Conservation (phyloP, 1,140 invertebrate genomes). For the Orius laevigatus region DNA sequence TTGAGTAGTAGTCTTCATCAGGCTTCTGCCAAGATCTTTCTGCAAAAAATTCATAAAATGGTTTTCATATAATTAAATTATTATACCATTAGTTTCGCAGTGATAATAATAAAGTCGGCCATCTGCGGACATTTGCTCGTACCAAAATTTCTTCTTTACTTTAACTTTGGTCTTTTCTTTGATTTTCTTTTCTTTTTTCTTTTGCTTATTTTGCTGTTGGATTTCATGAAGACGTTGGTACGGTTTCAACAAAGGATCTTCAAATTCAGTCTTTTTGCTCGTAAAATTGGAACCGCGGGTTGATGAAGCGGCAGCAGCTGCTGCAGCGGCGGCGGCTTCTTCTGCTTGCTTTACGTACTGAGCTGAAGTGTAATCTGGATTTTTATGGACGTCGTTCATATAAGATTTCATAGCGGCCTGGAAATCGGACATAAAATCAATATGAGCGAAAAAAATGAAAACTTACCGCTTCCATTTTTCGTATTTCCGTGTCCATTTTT, state of each 20-base stretch:
- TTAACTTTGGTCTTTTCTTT: constrained; percentile 22
- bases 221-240: constrained; percentile 25
- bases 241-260: constrained; percentile 21
- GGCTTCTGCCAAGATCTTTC: constrained; percentile 48
- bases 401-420: constrained; percentile 67
- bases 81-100: constrained; percentile 53
- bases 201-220: constrained; percentile 27
- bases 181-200: constrained; percentile 24
- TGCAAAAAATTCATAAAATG: constrained; percentile 20
- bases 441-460: neutral
- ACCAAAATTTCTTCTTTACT: constrained; percentile 38
- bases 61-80: neutral
- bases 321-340: neutral
- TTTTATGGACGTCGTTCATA: constrained; percentile 54
- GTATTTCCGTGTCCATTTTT: constrained; percentile 62
- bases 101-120: constrained; percentile 69
- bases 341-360: neutral
- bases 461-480: constrained; percentile 68
- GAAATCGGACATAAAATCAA: constrained; percentile 11
- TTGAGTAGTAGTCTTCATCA: constrained; percentile 41
- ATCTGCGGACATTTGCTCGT: constrained; percentile 49
- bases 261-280: constrained; percentile 22
- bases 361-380: constrained; percentile 35
- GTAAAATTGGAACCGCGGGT: neutral
- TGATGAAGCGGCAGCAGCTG: constrained; percentile 12